Conservation (phyloP, 2,797 vertebrate genomes). For the Chaetodon trifasciatus region DNA sequence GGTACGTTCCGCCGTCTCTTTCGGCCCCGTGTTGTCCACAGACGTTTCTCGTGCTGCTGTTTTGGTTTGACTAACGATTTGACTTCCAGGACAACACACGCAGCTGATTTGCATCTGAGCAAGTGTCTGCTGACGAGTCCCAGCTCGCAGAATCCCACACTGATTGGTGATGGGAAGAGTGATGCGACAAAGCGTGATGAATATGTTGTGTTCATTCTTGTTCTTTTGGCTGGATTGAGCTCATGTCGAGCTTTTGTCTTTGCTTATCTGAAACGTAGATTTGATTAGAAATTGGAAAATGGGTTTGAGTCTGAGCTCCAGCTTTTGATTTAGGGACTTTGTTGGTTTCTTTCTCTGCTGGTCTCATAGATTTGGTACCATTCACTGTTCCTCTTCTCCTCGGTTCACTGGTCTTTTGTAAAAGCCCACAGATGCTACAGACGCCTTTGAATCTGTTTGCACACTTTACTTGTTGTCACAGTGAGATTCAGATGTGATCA, state of each 20-base stretch:
- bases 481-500: background rate
- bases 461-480: background rate
- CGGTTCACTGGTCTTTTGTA: too few species aligned
- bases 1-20: background rate
- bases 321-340: background rate
- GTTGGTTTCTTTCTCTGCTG: background rate
- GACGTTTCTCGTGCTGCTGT: conserved; percentile 33
- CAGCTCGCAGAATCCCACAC: conserved; percentile 21
- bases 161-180: background rate
- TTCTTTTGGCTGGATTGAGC: background rate
- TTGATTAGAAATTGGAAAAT: background rate
- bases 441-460: background rate
- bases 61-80: conserved; percentile 75
- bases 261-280: background rate
- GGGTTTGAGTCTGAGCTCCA: background rate
- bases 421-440: too few species aligned
- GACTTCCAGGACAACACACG: conserved; percentile 65
- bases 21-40: background rate
- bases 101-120: conserved; percentile 72
- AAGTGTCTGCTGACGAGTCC: conserved; percentile 32
- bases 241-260: background rate
- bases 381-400: too few species aligned
- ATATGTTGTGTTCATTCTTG: background rate
- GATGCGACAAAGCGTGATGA: background rate
- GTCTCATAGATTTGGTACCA: background rate